Percentiles rank a stretch among this genome's conserved stretches.
Evolutionary conservation across 2,797 vertebrate genomes (phyloP).

Genomic region (Caiman crocodilus): DNA sequence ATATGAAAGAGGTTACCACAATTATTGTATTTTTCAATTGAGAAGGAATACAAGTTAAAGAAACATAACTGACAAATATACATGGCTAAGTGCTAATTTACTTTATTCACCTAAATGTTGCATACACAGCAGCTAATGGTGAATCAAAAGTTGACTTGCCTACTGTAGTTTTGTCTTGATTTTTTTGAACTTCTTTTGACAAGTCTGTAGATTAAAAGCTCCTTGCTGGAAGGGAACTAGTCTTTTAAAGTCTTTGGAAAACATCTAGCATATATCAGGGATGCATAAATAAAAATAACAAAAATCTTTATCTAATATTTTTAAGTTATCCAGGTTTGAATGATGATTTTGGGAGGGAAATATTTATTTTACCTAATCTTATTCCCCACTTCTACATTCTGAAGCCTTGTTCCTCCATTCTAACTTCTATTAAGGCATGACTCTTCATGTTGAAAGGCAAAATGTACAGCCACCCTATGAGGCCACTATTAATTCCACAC

Average conservation of each 20-base stretch:
- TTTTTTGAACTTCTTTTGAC: neutral
- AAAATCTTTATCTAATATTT: neutral
- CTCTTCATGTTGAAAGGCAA: conserved; percentile 64
- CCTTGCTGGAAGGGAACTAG: neutral
- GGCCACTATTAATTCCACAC: conserved; percentile 78
- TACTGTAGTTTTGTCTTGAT: neutral
- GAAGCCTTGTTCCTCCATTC: conserved; percentile 12
- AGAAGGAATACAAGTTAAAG: too few species aligned
- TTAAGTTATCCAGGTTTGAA: neutral
- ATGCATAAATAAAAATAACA: conserved; percentile 16
- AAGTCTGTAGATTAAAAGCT: neutral
- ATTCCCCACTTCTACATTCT: conserved; percentile 8
- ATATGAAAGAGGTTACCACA: neutral
- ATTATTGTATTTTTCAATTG: too few species aligned
- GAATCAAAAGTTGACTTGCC: neutral
- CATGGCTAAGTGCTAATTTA: too few species aligned
- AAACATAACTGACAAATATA: too few species aligned
- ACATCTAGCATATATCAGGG: neutral
- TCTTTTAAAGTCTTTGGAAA: conserved; percentile 7
- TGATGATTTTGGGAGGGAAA: neutral
- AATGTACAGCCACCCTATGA: conserved; percentile 67
- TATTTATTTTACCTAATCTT: conserved; percentile 14
- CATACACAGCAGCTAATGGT: neutral
- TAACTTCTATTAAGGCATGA: conserved; percentile 51
- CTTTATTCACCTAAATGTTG: too few species aligned